Percentiles rank a stretch among this genome's conserved stretches.
Evolutionary conservation across 2,113 vertebrate genomes (phyloP).

Genomic region (Lepus americanus): DNA sequence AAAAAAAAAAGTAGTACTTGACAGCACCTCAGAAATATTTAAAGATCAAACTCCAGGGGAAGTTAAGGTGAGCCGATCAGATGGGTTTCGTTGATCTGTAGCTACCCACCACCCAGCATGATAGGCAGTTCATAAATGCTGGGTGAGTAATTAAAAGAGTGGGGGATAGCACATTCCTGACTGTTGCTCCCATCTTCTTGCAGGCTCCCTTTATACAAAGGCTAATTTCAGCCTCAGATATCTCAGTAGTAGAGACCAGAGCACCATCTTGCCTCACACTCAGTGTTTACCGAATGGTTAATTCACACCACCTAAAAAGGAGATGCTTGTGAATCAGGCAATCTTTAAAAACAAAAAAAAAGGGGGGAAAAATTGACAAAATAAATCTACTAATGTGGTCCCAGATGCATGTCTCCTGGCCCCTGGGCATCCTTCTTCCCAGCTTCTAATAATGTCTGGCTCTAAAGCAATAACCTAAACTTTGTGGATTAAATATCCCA

Average conservation of each 20-base stretch:
- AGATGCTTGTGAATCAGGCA: neutral
- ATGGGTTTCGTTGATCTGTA: neutral
- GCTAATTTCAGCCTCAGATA: constrained; percentile 1
- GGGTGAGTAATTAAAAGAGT: constrained; percentile 4
- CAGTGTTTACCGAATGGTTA: constrained; percentile 13
- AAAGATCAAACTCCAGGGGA: neutral
- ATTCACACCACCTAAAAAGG: constrained; percentile 25
- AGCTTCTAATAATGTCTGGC: neutral
- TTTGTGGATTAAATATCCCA: constrained; percentile 47
- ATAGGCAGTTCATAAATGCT: neutral
- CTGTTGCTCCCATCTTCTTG: neutral
- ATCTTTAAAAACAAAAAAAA: neutral
- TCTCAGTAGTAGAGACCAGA: neutral
- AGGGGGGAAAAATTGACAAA: neutral
- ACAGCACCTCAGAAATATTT: neutral
- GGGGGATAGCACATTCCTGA: neutral
- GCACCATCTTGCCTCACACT: neutral
- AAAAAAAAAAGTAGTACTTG: neutral
- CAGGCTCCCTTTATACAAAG: neutral
- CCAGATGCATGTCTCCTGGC: neutral
- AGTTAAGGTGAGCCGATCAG: neutral
- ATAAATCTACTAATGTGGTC: neutral
- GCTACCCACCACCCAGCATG: neutral
- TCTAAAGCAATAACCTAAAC: neutral
- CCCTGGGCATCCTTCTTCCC: neutral